These are phyloP conservation scores for Oxytorus armatus DNA, from an alignment of 2,888 invertebrate genomes.

Conservation along the genomic window DNA sequence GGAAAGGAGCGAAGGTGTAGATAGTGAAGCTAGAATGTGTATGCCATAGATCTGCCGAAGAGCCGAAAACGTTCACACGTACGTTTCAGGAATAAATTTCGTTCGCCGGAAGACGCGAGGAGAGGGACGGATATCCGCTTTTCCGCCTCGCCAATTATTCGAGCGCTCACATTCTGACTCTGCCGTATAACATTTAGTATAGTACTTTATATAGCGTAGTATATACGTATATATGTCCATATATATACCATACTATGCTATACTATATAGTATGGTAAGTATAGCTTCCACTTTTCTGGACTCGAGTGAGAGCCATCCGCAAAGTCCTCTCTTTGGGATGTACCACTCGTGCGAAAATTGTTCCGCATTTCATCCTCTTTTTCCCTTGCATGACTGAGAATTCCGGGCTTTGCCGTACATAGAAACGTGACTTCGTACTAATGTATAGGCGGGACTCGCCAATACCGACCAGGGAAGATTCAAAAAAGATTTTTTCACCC, in stretches of 20 bases:
- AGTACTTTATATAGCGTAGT: neutral
- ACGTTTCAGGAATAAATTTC: slow-evolving; percentile 67
- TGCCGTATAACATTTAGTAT: slow-evolving; percentile 26
- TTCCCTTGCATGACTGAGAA: slow-evolving; percentile 22
- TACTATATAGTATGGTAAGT: slow-evolving; percentile 10
- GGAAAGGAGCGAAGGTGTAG: slow-evolving; percentile 6
- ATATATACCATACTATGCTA: too few relatives aligned
- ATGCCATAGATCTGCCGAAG: slow-evolving; percentile 46
- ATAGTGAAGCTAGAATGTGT: slow-evolving; percentile 38
- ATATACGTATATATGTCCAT: slow-evolving; percentile 14
- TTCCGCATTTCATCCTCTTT: slow-evolving; percentile 40
- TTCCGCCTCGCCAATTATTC: slow-evolving; percentile 74
- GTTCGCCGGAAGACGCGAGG: slow-evolving; percentile 49
- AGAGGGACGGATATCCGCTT: slow-evolving; percentile 77
- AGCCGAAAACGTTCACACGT: slow-evolving; percentile 64
- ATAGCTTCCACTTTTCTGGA: slow-evolving; percentile 43
- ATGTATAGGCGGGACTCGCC: neutral
- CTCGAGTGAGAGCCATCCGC: slow-evolving; percentile 42
- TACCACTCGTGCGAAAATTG: slow-evolving; percentile 49
- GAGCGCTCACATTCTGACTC: slow-evolving; percentile 55
- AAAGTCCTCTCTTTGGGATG: slow-evolving; percentile 45
- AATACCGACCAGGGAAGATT: neutral
- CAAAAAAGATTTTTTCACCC: neutral
- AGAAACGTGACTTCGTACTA: slow-evolving; percentile 22
- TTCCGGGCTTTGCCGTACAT: slow-evolving; percentile 2